These are phyloP conservation scores for Falcunculus frontatus DNA, from an alignment of 2,113 vertebrate species.

Conservation along the genomic window DNA sequence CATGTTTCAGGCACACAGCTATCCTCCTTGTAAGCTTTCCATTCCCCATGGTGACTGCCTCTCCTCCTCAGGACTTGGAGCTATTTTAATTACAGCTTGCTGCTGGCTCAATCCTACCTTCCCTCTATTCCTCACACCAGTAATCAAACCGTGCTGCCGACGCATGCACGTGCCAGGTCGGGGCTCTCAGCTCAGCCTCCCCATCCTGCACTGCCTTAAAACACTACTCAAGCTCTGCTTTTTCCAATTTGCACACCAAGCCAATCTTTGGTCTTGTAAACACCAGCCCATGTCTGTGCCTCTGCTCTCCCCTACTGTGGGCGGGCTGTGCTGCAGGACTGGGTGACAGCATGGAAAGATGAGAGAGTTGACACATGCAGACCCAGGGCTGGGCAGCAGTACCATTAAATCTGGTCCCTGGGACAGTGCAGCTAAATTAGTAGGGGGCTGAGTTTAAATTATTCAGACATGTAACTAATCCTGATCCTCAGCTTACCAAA, in stretches of 20 bases:
- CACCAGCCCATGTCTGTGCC: neutral
- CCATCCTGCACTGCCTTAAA: neutral
- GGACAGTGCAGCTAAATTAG: neutral
- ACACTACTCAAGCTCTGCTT: neutral
- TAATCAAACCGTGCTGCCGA: accelerated
- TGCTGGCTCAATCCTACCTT: neutral
- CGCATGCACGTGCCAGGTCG: neutral
- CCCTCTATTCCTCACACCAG: neutral
- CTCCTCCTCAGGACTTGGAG: neutral
- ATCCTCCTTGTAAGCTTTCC: neutral
- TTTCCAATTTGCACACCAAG: neutral
- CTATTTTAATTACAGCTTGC: neutral
- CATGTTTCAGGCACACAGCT: neutral
- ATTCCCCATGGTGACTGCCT: neutral
- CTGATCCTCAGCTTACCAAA: neutral
- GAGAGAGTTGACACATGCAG: neutral
- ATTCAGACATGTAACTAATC: neutral
- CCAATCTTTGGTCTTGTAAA: neutral
- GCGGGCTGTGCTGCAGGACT: neutral
- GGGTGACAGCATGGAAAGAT: neutral
- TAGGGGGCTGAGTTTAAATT: neutral
- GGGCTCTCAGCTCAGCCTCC: neutral
- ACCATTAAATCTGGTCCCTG: neutral
- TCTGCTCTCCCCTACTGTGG: neutral
- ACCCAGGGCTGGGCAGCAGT: neutral